Conservation (phyloP, 1,140 invertebrate species). For the Aleiodes sp. region DNA sequence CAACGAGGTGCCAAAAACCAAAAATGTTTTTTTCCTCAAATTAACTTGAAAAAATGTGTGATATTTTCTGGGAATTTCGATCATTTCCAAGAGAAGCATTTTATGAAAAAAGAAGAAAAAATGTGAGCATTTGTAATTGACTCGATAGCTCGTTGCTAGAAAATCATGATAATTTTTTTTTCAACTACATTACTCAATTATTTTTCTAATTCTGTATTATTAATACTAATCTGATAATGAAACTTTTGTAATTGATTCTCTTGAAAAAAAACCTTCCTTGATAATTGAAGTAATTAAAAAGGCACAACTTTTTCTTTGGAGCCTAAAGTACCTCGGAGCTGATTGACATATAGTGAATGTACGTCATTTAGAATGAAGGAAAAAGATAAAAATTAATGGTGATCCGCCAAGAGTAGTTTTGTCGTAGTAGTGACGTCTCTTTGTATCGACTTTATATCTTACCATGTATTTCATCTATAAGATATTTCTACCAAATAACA, state of each 20-base stretch:
- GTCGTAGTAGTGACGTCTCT: conserved; percentile 59
- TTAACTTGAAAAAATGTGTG: conserved; percentile 5
- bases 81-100: conserved; percentile 21
- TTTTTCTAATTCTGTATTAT: conserved; percentile 23
- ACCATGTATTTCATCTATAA: conserved; percentile 64
- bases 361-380: neutral
- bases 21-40: conserved; percentile 21
- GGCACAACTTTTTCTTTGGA: neutral
- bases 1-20: conserved; percentile 40
- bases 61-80: too few species aligned
- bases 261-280: neutral
- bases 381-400: neutral
- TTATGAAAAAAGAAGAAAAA: too few species aligned
- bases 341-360: neutral
- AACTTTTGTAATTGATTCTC: conserved; percentile 10
- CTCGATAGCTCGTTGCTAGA: neutral
- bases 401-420: conserved; percentile 51
- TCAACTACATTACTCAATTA: conserved; percentile 18
- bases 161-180: neutral
- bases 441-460: conserved; percentile 65
- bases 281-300: neutral
- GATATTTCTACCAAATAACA: conserved; percentile 60
- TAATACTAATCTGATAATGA: neutral
- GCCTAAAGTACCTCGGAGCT: conserved; percentile 25
- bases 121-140: neutral